Percentiles rank a stretch among this genome's conserved stretches.
Evolutionary conservation across 2,888 invertebrate genomes (phyloP).

Genomic region (Eristalinus sepulchralis): DNA sequence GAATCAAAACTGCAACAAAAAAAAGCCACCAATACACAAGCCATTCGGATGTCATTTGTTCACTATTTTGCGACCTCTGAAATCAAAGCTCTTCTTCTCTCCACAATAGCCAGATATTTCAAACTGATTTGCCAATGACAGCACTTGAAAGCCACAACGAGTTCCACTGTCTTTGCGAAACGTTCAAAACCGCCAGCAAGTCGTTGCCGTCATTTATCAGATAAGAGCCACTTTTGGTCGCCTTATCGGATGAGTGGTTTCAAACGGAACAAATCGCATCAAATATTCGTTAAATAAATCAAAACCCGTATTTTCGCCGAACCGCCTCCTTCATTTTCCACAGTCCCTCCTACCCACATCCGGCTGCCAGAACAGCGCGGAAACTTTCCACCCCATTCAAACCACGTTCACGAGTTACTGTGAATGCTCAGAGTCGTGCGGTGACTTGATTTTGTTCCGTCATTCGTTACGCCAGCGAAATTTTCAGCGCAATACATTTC

Average conservation of each 20-base stretch:
- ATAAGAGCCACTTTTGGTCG: not conserved
- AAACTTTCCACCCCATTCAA: not conserved
- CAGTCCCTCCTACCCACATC: not conserved
- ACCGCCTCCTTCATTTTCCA: not conserved
- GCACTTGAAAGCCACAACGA: not conserved
- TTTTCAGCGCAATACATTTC: conserved; percentile 22
- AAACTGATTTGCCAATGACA: too few species aligned
- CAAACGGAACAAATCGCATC: not conserved
- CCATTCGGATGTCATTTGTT: too few species aligned
- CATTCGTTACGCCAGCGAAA: conserved; percentile 43
- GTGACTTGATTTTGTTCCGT: conserved; percentile 27
- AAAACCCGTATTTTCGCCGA: not conserved
- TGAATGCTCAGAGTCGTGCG: conserved; percentile 11
- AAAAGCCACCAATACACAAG: too few species aligned
- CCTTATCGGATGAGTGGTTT: not conserved
- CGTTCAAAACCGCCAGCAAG: too few species aligned
- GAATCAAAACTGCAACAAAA: too few species aligned
- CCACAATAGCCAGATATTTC: not conserved
- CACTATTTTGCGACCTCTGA: too few species aligned
- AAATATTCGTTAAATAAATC: conserved; percentile 14
- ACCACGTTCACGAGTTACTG: conserved; percentile 21
- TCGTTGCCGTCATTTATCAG: not conserved
- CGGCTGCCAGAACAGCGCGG: not conserved
- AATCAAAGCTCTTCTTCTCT: too few species aligned
- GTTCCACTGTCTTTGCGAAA: not conserved